Conservation (phyloP, 2,797 vertebrate genomes). For the Gobio occitaniae region DNA sequence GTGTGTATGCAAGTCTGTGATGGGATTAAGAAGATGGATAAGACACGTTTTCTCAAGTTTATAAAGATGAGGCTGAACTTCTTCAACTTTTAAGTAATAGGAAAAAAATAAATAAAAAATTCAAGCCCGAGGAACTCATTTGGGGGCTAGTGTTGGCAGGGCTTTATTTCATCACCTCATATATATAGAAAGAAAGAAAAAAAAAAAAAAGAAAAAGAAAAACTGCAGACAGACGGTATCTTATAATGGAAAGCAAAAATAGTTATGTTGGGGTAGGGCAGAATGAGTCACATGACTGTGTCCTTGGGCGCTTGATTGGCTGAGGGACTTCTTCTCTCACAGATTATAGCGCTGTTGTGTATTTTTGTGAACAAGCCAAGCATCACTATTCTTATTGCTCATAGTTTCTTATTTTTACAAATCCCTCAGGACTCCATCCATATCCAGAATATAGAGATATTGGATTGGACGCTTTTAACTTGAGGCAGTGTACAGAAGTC, state of each 20-base stretch:
- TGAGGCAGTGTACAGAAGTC: slow-evolving; percentile 4
- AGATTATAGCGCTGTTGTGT: not conserved
- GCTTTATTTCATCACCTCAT: slow-evolving; percentile 37
- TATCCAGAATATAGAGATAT: not conserved
- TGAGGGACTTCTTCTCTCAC: not conserved
- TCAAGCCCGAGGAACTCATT: slow-evolving; percentile 21
- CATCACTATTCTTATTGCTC: slow-evolving; percentile 5
- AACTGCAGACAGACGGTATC: slow-evolving; percentile 8
- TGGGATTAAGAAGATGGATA: slow-evolving; percentile 40
- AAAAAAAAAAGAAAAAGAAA: not conserved
- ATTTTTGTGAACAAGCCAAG: slow-evolving; percentile 1
- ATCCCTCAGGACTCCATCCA: not conserved
- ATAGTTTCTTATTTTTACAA: not conserved
- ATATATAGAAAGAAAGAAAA: not conserved
- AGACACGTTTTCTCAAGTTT: slow-evolving; percentile 35
- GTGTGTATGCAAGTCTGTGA: slow-evolving; percentile 27
- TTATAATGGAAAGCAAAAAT: slow-evolving; percentile 30
- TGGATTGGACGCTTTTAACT: not conserved
- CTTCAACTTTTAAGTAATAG: slow-evolving; percentile 37
- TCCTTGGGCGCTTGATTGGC: not conserved
- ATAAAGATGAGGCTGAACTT: slow-evolving; percentile 31
- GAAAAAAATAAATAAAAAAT: not conserved
- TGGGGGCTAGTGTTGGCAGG: slow-evolving; percentile 39
- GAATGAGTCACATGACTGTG: slow-evolving; percentile 12
- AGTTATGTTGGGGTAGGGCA: not conserved